Evolutionary conservation across 2,888 invertebrate species (phyloP).

Genomic region (Tridacna crocea): DNA sequence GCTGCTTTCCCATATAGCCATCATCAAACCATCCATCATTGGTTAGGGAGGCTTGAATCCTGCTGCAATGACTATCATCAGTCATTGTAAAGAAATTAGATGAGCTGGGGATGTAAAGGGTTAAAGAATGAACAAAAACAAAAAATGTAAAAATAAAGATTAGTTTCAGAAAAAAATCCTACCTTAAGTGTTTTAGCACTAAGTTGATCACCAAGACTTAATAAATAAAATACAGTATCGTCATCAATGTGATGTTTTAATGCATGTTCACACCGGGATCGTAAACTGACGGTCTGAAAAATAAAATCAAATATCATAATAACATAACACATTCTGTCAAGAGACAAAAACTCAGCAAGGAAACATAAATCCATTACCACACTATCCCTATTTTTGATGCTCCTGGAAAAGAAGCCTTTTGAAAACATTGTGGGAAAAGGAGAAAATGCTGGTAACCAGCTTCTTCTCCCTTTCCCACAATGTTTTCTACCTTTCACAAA

Average conservation of each 20-base stretch:
- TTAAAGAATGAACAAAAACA: neutral
- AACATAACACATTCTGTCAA: neutral
- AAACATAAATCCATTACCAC: neutral
- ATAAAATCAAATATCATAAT: neutral
- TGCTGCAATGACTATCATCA: too few relatives aligned
- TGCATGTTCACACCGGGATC: conserved; percentile 88
- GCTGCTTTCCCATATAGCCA: too few relatives aligned
- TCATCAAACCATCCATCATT: too few relatives aligned
- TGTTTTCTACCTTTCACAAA: too few relatives aligned
- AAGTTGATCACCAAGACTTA: conserved; percentile 89
- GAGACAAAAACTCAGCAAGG: neutral
- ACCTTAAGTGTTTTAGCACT: conserved; percentile 87
- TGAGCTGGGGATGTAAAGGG: too few relatives aligned
- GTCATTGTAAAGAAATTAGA: too few relatives aligned
- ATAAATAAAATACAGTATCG: conserved; percentile 88
- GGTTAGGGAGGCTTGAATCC: too few relatives aligned
- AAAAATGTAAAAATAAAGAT: too few relatives aligned
- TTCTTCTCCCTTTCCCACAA: neutral
- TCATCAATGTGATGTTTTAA: conserved; percentile 87
- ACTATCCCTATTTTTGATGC: too few relatives aligned
- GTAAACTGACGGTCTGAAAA: conserved; percentile 86
- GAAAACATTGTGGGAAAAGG: neutral
- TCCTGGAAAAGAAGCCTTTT: too few relatives aligned
- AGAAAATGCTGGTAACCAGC: neutral
- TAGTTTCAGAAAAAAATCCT: neutral